Base-by-base conservation (phyloP, 2,888 invertebrate species). In the Tineola bisselliella region DNA sequence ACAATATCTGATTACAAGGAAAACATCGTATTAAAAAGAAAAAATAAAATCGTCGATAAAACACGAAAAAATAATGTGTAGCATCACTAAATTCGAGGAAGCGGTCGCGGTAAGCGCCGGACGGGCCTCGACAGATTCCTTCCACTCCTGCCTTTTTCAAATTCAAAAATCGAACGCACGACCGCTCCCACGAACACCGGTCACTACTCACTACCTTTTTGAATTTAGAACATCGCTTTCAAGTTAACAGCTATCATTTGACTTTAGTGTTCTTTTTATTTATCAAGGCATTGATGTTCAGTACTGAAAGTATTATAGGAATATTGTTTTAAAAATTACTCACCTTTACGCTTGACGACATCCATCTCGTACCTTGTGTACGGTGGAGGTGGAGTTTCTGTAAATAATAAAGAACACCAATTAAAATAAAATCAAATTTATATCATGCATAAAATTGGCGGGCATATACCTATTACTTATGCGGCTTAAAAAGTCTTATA, bases 381-480 rank as follows among this genome's bases (percentile, higher is more conserved):
- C 66, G 94, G 94, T 70, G 94, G 94, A 72, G 94, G 94, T 73
- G 94, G 93, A 73, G 92, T 90, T 87, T 94, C 94, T 95, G 90
- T 61, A 91, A 91, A 73, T 69, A 73, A 75, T 70, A 70, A 66
- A 65, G 62, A 60, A 38, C 25, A 25, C 25, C 25, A n/a, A n/a
- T n/a, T n/a, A n/a, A n/a, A n/a, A n/a, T n/a, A n/a, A n/a, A n/a
- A n/a, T n/a, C n/a, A n/a, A n/a, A n/a, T n/a, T n/a, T n/a, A n/a
- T n/a, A n/a, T n/a, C n/a, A n/a, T n/a, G n/a, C n/a, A n/a, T n/a
- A n/a, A n/a, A n/a, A n/a, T n/a, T n/a, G n/a, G n/a, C n/a, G n/a
- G n/a, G n/a, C n/a, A n/a, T n/a, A n/a, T n/a, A n/a, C n/a, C n/a
- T n/a, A n/a, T n/a, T n/a, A n/a, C n/a, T n/a, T n/a, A n/a, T n/a